Conservation (phyloP, 2,888 invertebrate genomes). For the Tryphoninae sp. region DNA sequence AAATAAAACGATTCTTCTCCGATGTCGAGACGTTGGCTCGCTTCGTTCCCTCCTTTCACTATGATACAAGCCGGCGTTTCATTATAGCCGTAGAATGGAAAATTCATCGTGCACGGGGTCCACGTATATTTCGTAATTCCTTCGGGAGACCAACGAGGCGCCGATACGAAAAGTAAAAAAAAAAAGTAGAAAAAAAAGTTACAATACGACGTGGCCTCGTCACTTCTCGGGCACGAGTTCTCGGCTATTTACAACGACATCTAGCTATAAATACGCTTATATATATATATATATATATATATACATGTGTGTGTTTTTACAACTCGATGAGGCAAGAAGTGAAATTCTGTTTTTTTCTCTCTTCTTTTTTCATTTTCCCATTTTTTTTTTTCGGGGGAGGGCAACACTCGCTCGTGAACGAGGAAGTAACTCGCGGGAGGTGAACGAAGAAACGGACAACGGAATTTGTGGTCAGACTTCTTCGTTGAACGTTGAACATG, state of each 20-base stretch:
- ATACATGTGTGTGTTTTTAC: neutral
- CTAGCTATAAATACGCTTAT: neutral
- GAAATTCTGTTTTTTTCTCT: neutral
- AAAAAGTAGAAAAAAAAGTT: neutral
- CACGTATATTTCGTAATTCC: constrained; percentile 44
- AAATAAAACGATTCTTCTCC: constrained; percentile 23
- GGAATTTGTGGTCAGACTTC: constrained; percentile 9
- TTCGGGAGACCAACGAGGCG: neutral
- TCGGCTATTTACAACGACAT: neutral
- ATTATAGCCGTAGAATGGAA: constrained; percentile 26
- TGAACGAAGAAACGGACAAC: constrained; percentile 32
- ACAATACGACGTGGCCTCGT: constrained; percentile 23
- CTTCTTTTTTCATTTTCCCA: too few species aligned
- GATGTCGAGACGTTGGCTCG: constrained; percentile 43
- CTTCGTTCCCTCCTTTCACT: constrained; percentile 62
- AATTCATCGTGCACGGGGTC: constrained; percentile 15
- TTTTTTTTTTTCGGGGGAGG: neutral
- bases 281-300: neutral
- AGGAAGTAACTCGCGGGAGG: constrained; percentile 16
- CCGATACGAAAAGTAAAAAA: neutral
- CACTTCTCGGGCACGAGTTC: neutral
- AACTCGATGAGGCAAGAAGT: neutral
- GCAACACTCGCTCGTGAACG: constrained; percentile 16
- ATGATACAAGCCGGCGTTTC: constrained; percentile 25
- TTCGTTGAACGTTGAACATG: neutral